phyloP scores from a whole-genome alignment of 2,888 invertebrate genomes.

The Lymantria monacha region DNA sequence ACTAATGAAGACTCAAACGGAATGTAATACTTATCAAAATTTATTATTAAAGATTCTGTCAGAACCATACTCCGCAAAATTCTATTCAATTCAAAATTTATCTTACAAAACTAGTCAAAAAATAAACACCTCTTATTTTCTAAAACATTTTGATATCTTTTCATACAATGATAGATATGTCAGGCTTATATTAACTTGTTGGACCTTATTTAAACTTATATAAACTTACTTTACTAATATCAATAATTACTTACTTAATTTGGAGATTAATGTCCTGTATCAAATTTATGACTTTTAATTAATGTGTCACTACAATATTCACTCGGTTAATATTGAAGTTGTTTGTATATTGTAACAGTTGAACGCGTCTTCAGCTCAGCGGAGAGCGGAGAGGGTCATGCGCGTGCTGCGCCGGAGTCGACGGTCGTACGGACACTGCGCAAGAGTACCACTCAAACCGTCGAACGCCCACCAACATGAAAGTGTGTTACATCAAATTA shows the following conservation, averaged over 20 bases:
- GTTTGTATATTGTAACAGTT: constrained; percentile 7
- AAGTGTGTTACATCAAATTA: constrained; percentile 70
- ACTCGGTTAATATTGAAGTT: constrained; percentile 16
- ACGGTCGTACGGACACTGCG: constrained; percentile 61
- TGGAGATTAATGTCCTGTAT: background rate
- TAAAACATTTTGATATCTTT: too few relatives aligned
- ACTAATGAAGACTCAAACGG: too few relatives aligned
- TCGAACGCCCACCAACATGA: constrained; percentile 52
- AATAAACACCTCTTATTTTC: too few relatives aligned
- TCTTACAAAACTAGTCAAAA: too few relatives aligned
- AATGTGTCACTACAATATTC: constrained; percentile 20
- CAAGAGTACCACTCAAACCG: constrained; percentile 30
- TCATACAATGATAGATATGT: too few relatives aligned
- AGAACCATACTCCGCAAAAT: too few relatives aligned
- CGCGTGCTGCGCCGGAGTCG: constrained; percentile 60
- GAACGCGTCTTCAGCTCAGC: constrained; percentile 36
- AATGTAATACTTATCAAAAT: too few relatives aligned
- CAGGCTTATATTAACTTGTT: too few relatives aligned
- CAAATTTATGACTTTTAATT: background rate
- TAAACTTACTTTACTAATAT: too few relatives aligned
- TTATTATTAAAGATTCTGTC: too few relatives aligned
- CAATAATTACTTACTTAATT: background rate
- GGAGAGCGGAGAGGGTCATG: constrained; percentile 33
- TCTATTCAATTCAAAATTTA: too few relatives aligned
- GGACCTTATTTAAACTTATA: background rate